Evolutionary conservation across 2,113 vertebrate genomes (phyloP).

Genomic region (Anas platyrhynchos): DNA sequence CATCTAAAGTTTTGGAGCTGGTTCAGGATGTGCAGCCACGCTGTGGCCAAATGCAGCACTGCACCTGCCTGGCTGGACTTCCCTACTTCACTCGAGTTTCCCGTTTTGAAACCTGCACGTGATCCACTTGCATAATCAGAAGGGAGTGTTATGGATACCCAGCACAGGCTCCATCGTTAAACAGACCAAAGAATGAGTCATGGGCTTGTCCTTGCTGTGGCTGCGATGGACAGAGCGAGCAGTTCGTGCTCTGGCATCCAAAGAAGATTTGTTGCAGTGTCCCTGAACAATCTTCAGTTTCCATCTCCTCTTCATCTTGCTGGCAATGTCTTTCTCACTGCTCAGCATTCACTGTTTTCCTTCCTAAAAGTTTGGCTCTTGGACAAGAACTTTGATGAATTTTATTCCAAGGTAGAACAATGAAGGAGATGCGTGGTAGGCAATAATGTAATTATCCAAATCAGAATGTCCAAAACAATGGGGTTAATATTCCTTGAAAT

Average conservation of each 20-base stretch:
- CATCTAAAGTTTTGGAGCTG: background rate
- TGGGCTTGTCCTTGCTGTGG: background rate
- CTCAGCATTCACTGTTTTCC: background rate
- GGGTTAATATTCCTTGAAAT: background rate
- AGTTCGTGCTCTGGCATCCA: background rate
- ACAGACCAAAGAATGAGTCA: background rate
- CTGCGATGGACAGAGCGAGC: background rate
- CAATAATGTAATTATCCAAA: background rate
- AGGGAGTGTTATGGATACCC: background rate
- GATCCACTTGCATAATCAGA: background rate
- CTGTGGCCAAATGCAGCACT: conserved; percentile 22
- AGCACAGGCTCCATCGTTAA: background rate
- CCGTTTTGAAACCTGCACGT: background rate
- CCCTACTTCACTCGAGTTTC: background rate
- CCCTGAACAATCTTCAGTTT: background rate
- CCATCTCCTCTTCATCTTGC: background rate
- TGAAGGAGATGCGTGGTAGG: background rate
- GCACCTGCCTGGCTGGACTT: background rate
- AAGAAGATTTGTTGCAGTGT: background rate
- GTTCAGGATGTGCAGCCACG: background rate
- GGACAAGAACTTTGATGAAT: background rate
- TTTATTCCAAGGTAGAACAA: background rate
- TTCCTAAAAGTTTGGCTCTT: background rate
- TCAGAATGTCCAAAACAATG: background rate
- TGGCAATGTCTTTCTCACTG: background rate